Conservation (phyloP, 2,797 vertebrate species). For the Pipistrellus pipistrellus region DNA sequence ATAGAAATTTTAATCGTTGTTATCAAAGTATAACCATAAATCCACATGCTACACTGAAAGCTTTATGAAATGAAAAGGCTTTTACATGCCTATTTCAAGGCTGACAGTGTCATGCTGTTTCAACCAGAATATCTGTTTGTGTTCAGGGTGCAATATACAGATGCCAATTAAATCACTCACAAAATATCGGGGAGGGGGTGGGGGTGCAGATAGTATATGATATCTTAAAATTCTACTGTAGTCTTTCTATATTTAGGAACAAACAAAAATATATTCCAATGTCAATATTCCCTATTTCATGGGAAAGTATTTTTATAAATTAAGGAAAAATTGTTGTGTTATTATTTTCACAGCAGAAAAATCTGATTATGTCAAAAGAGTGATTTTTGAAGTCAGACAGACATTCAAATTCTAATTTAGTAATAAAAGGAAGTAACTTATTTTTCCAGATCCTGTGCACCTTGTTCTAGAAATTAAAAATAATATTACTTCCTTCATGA, state of each 20-base stretch:
- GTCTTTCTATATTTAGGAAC: constrained; percentile 12
- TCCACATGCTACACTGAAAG: constrained; percentile 58
- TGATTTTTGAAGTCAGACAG: background rate
- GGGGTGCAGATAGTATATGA: background rate
- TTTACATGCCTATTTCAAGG: constrained; percentile 71
- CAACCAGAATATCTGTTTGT: constrained; percentile 52
- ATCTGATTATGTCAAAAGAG: background rate
- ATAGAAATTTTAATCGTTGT: constrained; percentile 73
- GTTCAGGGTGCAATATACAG: background rate
- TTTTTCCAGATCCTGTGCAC: background rate
- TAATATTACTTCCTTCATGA: background rate
- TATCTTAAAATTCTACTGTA: background rate
- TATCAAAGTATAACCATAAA: constrained; percentile 65
- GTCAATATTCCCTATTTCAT: background rate
- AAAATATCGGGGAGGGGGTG: background rate
- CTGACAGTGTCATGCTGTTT: constrained; percentile 63
- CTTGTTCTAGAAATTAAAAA: constrained; percentile 37
- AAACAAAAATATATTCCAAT: background rate
- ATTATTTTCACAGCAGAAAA: background rate
- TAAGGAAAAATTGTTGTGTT: constrained; percentile 18
- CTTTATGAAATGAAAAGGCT: constrained; percentile 62
- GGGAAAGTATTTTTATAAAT: constrained; percentile 34
- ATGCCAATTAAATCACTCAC: constrained; percentile 8
- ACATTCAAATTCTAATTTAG: constrained; percentile 1
- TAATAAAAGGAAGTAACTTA: background rate